Evolutionary conservation across 2,113 vertebrate genomes (phyloP).

Genomic region (Tauraco erythrolophus): DNA sequence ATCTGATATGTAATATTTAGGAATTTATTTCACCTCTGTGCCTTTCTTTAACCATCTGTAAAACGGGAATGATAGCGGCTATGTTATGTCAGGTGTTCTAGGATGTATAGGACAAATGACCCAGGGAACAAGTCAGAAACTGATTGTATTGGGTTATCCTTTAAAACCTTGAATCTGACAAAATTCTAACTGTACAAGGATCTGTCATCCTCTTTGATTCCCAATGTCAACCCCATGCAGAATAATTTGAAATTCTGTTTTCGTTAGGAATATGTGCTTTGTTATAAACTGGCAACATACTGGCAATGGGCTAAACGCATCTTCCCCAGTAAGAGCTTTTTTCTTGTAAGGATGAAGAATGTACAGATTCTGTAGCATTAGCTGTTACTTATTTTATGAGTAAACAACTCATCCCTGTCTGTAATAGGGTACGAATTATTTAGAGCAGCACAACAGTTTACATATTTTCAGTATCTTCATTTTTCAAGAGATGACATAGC

Average conservation of each 20-base stretch:
- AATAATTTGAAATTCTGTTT: neutral
- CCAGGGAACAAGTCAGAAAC: neutral
- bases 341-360: neutral
- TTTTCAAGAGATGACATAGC: neutral
- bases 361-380: neutral
- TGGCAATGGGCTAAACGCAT: neutral
- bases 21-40: neutral
- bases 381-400: neutral
- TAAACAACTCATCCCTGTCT: neutral
- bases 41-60: conserved; percentile 37
- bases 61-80: neutral
- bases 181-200: neutral
- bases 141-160: neutral
- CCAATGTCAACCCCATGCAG: neutral
- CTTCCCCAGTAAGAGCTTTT: neutral
- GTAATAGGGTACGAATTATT: neutral
- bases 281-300: neutral
- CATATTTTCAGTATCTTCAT: neutral
- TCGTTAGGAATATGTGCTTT: neutral
- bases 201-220: neutral
- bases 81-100: conserved; percentile 34
- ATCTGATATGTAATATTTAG: conserved; percentile 18
- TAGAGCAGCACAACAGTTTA: neutral
- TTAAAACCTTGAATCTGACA: neutral
- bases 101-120: neutral